phyloP scores from a whole-genome alignment of 1,140 invertebrate genomes.

The Eriocheir sinensis region DNA sequence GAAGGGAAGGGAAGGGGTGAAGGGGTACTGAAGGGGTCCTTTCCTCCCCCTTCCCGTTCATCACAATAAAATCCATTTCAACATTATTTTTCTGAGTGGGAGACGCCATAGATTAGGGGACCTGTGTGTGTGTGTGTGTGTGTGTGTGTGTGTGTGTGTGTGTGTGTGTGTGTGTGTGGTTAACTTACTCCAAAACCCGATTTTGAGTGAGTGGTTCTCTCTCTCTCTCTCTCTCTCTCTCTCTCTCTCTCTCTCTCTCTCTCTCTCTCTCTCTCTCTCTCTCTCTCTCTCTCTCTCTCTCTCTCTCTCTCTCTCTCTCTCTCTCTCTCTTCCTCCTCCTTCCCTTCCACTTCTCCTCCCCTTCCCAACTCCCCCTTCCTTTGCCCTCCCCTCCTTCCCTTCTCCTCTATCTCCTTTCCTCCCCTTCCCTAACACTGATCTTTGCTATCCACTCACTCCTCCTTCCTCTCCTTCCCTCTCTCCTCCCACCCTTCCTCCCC shows the following conservation, averaged over 20 bases:
- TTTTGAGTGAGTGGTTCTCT: background rate
- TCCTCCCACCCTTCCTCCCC: background rate
- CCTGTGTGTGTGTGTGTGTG: background rate
- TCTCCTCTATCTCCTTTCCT: background rate
- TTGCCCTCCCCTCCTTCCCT: background rate
- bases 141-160: background rate
- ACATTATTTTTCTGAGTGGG: slow-evolving; percentile 46
- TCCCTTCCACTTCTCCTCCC: background rate
- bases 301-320: background rate
- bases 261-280: slow-evolving; percentile 15
- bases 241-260: background rate
- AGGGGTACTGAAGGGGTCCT: background rate
- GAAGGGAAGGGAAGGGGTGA: no score
- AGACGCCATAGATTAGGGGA: slow-evolving; percentile 41
- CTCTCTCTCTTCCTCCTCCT: background rate
- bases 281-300: background rate
- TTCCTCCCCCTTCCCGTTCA: background rate
- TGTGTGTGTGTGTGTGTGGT: slow-evolving; percentile 21
- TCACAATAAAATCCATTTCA: slow-evolving; percentile 70
- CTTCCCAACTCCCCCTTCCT: background rate
- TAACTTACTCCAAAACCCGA: background rate
- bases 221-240: background rate
- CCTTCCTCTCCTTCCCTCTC: background rate
- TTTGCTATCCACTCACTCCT: background rate
- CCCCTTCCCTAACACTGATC: background rate